These are phyloP conservation scores for Halocaridina rubra DNA, from an alignment of 2,888 invertebrate species.

Conservation along the genomic window DNA sequence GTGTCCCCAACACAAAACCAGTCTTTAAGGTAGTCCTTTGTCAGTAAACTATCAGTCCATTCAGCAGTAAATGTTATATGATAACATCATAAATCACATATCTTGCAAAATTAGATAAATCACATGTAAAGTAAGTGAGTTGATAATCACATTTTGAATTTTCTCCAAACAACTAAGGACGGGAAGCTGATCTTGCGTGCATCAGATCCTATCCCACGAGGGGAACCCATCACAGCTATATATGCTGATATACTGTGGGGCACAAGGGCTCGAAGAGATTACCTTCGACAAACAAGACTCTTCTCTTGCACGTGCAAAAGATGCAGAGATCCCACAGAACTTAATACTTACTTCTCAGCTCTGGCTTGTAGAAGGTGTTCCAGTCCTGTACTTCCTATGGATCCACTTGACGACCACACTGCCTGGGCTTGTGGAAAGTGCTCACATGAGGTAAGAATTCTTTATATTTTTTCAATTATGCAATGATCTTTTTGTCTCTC, in stretches of 20 bases:
- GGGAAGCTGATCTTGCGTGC: constrained; percentile 74
- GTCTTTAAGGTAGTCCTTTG: constrained; percentile 49
- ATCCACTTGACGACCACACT: constrained; percentile 69
- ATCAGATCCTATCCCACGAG: constrained; percentile 75
- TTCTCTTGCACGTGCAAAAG: constrained; percentile 59
- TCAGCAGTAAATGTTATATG: no score
- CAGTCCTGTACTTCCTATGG: constrained; percentile 71
- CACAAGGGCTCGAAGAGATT: constrained; percentile 63
- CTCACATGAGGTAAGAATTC: constrained; percentile 38
- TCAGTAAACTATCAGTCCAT: no score
- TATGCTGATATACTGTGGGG: constrained; percentile 64
- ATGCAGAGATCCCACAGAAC: constrained; percentile 63
- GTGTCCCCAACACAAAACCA: constrained; percentile 61
- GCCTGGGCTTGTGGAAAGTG: constrained; percentile 67
- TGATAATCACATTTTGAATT: no score
- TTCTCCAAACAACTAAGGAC: constrained; percentile 6
- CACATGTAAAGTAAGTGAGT: no score
- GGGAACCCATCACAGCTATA: constrained; percentile 60
- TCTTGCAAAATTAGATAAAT: no score
- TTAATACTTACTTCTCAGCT: constrained; percentile 62
- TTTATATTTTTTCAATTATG: no score
- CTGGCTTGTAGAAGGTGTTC: constrained; percentile 48
- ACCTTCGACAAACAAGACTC: constrained; percentile 49
- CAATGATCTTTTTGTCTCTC: no score
- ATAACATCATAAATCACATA: no score